Percentiles rank a stretch among this genome's conserved stretches.
Conservation (phyloP, 1,140 invertebrate species). For the Himalopsyche phryganea region DNA sequence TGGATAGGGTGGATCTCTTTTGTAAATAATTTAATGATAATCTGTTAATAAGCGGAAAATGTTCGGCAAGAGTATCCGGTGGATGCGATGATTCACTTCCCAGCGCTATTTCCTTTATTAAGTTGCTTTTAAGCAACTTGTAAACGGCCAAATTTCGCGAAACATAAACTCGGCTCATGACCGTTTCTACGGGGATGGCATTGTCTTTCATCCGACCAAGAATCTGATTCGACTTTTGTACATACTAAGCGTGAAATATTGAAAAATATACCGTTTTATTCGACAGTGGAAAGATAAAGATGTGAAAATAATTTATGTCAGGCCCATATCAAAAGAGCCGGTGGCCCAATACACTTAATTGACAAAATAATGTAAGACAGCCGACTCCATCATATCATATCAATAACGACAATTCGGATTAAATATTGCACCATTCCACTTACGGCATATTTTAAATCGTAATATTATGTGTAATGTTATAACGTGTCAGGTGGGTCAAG, state of each 20-base stretch:
- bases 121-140: conserved; percentile 24
- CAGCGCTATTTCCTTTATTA: not conserved
- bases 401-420: too few species aligned
- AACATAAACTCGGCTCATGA: conserved; percentile 8
- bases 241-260: not conserved
- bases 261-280: not conserved
- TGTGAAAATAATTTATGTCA: conserved; percentile 2
- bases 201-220: not conserved
- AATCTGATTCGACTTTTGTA: not conserved
- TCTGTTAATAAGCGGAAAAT: too few species aligned
- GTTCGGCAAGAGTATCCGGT: too few species aligned
- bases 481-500: too few species aligned
- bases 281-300: not conserved
- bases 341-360: not conserved
- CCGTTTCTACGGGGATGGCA: not conserved
- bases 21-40: too few species aligned
- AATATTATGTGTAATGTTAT: too few species aligned
- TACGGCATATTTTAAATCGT: too few species aligned
- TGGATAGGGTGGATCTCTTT: too few species aligned
- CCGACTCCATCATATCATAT: too few species aligned
- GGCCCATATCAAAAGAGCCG: not conserved
- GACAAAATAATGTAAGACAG: too few species aligned
- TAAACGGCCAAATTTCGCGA: conserved; percentile 20
- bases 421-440: too few species aligned
- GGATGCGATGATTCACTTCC: too few species aligned